Conservation (phyloP, 1,140 invertebrate genomes). For the Nomia melanderi region DNA sequence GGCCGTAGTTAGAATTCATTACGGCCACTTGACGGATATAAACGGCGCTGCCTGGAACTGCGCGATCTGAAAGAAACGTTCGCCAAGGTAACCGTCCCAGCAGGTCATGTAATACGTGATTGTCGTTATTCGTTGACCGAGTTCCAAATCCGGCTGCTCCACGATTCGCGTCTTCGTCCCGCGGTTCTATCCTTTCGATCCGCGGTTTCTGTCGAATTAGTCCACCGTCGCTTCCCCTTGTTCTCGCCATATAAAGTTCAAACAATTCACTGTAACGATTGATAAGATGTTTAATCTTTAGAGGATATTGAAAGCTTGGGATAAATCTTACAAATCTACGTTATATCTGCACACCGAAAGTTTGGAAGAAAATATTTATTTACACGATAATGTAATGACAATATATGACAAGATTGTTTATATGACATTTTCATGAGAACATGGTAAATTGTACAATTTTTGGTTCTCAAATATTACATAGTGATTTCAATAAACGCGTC, state of each 20-base stretch:
- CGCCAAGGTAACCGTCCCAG: background rate
- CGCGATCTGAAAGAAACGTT: conserved; percentile 15
- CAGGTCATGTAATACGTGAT: conserved; percentile 4
- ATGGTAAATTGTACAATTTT: too few species aligned
- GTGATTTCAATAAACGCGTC: conserved; percentile 33
- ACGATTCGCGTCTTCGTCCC: background rate
- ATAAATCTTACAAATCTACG: too few species aligned
- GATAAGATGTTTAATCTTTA: conserved; percentile 31
- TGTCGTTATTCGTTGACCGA: conserved; percentile 27
- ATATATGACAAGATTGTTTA: too few species aligned
- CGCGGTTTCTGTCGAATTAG: conserved; percentile 6
- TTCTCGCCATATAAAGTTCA: background rate
- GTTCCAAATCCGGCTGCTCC: conserved; percentile 6
- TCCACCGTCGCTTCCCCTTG: background rate
- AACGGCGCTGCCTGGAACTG: conserved; percentile 6
- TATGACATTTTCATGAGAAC: too few species aligned
- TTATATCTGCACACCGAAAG: too few species aligned
- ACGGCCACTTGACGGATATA: conserved; percentile 29
- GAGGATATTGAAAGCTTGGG: too few species aligned
- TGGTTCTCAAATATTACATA: too few species aligned
- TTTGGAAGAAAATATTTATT: too few species aligned
- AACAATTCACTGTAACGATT: too few species aligned
- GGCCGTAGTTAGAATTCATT: conserved; percentile 39
- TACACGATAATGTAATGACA: too few species aligned
- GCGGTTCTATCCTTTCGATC: background rate